Percentiles rank a stretch among this genome's conserved stretches.
Conservation (phyloP, 2,888 invertebrate species). For the Rhaphigaster nebulosa region DNA sequence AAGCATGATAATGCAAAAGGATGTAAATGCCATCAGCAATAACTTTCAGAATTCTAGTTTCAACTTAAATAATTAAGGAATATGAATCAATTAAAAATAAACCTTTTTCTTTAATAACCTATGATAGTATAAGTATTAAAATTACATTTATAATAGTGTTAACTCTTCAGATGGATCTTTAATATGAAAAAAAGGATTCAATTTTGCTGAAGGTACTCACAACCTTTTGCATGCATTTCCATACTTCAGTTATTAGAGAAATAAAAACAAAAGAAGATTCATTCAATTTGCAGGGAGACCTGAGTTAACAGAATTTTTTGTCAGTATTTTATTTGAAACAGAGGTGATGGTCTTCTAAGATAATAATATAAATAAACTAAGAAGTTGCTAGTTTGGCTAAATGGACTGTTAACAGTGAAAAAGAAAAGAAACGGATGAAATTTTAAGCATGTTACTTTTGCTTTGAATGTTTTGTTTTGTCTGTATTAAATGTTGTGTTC, state of each 20-base stretch:
- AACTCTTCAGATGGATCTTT: no score
- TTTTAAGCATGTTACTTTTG: neutral
- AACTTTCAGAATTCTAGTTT: no score
- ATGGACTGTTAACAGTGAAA: conserved; percentile 21
- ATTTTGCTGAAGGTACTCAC: no score
- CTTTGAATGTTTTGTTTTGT: neutral
- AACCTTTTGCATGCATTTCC: no score
- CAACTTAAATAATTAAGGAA: no score
- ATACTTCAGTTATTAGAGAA: neutral
- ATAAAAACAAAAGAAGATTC: neutral
- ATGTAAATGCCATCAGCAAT: no score
- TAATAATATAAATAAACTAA: neutral
- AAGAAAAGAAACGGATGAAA: neutral
- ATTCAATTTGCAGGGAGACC: neutral
- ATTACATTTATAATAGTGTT: no score
- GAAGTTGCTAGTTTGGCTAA: neutral
- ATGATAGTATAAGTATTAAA: no score
- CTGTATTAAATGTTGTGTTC: neutral
- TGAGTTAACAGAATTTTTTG: neutral
- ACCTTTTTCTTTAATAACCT: no score
- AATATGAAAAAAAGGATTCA: no score
- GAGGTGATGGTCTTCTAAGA: neutral
- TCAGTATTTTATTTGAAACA: neutral
- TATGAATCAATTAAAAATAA: no score
- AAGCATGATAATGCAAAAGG: no score